Evolutionary conservation across 2,888 invertebrate genomes (phyloP), one percentile per base, ranked within the genome.

Genomic region (Tetrapedia diversipes): DNA sequence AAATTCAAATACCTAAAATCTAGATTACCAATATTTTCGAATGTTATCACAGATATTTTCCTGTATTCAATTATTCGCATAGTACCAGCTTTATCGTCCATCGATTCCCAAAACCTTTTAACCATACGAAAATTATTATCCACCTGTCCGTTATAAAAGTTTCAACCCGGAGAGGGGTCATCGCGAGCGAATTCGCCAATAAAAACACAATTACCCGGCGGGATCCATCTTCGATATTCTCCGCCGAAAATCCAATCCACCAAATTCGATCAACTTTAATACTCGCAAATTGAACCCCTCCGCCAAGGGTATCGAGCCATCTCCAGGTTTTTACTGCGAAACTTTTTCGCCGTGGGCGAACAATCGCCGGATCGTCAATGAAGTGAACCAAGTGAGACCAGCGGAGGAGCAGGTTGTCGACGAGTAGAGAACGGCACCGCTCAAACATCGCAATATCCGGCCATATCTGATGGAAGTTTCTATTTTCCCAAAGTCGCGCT

Each of bases 361-460:
- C 32, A 59, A 63, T 69, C 63, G 43, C 6, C 34, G 41, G 49
- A 53, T 63, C n/a, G 53, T 27, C 45, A 59, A 70, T 45, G 74
- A 64, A 64, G 39, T 6, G 53, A 70, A 45, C 24, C 32, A 29
- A 45, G 16, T 10, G 49, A 24, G n/a, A 45, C 1, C 49, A n/a
- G 11, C 19, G 19, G 19, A 39, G 27, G 39, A 57, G 24, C 43
- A 37, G 53, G 53, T 45, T 37, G 73, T 64, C 73, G 61, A 32
- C 51, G 49, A 61, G n/a, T n/a, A n/a, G 43, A 43, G 63, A 53
- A 51, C 57, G 63, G 47, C 51, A 41, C 27, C 56, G 47, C 70
- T 81, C 76, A 76, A 78, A 77, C 78, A 76, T 77, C 71, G 75
- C 79, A 83, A 83, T 83, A 83, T 83, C 83, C 83, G 83, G 74